Percentiles rank a stretch among this genome's conserved stretches.
Evolutionary conservation across 2,113 vertebrate genomes (phyloP).

Genomic region (Vombatus ursinus): DNA sequence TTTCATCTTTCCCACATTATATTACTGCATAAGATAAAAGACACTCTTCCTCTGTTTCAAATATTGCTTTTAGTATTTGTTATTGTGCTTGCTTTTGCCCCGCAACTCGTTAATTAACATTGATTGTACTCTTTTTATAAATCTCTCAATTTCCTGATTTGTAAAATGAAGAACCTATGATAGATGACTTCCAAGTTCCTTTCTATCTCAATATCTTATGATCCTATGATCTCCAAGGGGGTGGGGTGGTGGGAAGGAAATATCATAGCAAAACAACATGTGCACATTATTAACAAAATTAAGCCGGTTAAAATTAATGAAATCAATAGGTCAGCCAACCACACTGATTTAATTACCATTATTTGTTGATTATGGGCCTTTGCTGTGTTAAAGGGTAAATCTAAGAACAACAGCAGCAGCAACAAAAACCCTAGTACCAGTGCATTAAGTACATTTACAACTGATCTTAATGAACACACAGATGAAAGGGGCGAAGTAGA

Average conservation of each 20-base stretch:
- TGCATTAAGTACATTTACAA: background rate
- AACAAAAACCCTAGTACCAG: background rate
- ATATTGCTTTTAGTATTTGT: background rate
- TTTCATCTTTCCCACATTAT: background rate
- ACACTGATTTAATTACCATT: background rate
- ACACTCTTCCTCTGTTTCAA: background rate
- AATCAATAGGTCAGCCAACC: background rate
- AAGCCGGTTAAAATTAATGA: background rate
- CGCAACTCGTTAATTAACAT: background rate
- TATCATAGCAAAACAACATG: background rate
- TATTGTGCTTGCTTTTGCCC: background rate
- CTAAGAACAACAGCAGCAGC: background rate
- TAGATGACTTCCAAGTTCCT: background rate
- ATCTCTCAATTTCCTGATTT: background rate
- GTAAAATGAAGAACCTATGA: background rate
- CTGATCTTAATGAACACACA: background rate
- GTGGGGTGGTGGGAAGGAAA: rapidly evolving
- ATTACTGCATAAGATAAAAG: background rate
- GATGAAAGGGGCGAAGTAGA: background rate
- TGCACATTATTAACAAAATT: background rate
- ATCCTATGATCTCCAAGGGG: background rate
- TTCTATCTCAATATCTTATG: background rate
- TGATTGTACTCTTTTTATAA: background rate
- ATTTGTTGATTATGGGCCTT: background rate
- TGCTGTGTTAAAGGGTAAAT: background rate